These are phyloP conservation scores for Xanthostigma xanthostigma DNA, from an alignment of 2,888 invertebrate species.

Conservation along the genomic window DNA sequence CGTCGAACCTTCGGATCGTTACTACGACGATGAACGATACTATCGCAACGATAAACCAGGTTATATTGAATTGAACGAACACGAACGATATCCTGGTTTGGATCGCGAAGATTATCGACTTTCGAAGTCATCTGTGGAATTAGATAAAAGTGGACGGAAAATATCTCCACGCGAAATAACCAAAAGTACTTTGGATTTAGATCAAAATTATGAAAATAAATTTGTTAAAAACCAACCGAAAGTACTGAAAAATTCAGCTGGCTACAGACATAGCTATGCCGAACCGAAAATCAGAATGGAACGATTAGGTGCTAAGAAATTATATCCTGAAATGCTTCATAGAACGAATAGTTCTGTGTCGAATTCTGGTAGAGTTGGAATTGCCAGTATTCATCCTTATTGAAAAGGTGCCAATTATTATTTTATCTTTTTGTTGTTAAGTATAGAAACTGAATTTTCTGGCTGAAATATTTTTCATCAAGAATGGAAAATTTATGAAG, in stretches of 20 bases:
- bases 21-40: conserved; percentile 13
- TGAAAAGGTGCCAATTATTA: conserved; percentile 9
- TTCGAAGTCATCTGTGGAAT: conserved; percentile 22
- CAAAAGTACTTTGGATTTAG: conserved; percentile 3
- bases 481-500: too few relatives aligned
- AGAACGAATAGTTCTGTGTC: conserved; percentile 27
- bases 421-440: too few relatives aligned
- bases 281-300: conserved; percentile 40
- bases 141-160: conserved; percentile 19
- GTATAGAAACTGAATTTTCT: too few relatives aligned
- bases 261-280: conserved; percentile 48
- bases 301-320: conserved; percentile 21
- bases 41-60: conserved; percentile 14
- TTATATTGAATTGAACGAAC: conserved; percentile 36
- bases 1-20: conserved; percentile 22
- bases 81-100: conserved; percentile 36
- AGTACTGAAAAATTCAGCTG: conserved; percentile 17
- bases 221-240: conserved; percentile 21
- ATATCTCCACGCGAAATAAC: background rate
- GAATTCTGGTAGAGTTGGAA: conserved; percentile 28
- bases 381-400: conserved; percentile 30
- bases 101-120: conserved; percentile 31
- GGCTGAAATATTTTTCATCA: too few relatives aligned
- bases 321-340: conserved; percentile 25
- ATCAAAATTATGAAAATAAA: conserved; percentile 19